Evolutionary conservation across 2,113 vertebrate genomes (phyloP).

Genomic region (Stomatorhinus ivindoensis): DNA sequence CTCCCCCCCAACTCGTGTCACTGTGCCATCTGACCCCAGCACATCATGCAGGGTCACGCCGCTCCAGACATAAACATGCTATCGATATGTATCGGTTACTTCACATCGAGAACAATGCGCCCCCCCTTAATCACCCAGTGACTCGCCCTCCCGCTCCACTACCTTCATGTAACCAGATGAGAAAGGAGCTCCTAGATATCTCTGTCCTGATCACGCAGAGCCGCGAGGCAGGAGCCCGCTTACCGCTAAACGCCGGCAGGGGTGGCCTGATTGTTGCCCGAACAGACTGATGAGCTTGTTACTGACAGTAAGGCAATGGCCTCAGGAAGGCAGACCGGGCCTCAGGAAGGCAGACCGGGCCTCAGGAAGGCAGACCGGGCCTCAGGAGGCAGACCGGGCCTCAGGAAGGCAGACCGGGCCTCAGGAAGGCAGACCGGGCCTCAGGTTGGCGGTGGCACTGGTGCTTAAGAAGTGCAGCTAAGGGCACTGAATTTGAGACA

Average conservation of each 20-base stretch:
- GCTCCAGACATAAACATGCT: not conserved
- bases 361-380: not conserved
- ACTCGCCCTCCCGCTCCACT: not conserved
- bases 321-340: slow-evolving; percentile 18
- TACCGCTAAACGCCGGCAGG: slow-evolving; percentile 2
- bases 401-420: slow-evolving; percentile 16
- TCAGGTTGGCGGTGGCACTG: too few relatives aligned
- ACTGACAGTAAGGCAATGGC: slow-evolving; percentile 29
- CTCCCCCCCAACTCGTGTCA: not conserved
- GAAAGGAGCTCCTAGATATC: not conserved
- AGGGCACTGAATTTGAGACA: not conserved
- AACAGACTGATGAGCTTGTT: slow-evolving; percentile 24
- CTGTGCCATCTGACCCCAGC: not conserved
- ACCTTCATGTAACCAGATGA: not conserved
- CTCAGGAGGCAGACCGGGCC: slow-evolving; percentile 20
- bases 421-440: not conserved
- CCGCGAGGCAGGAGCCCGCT: not conserved
- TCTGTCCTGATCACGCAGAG: not conserved
- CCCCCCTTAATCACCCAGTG: not conserved
- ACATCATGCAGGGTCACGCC: not conserved
- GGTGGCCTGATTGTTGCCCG: slow-evolving; percentile 20
- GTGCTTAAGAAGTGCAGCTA: not conserved
- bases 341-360: not conserved
- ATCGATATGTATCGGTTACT: not conserved
- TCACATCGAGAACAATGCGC: not conserved